Percentiles rank a stretch among this genome's conserved stretches.
Evolutionary conservation across 2,888 invertebrate genomes (phyloP).

Genomic region (Spodoptera littoralis): DNA sequence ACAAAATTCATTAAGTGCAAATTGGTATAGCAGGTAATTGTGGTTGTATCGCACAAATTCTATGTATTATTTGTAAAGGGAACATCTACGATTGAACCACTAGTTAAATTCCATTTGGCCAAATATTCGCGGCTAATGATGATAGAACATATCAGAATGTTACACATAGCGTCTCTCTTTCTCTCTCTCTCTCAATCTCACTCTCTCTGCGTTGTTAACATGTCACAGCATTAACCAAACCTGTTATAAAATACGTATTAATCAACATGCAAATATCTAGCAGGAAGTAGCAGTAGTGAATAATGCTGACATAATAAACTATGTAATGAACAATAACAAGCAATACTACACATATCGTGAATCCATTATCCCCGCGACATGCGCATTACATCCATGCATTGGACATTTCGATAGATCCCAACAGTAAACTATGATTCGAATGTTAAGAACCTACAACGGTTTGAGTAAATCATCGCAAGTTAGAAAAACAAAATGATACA

Average conservation of each 20-base stretch:
- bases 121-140: too few species aligned
- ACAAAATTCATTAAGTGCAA: too few species aligned
- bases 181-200: too few species aligned
- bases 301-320: constrained; percentile 40
- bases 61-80: too few species aligned
- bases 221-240: not conserved
- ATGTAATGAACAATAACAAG: constrained; percentile 41
- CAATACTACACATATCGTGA: constrained; percentile 31
- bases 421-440: constrained; percentile 15
- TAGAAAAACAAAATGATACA: constrained; percentile 15
- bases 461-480: constrained; percentile 9
- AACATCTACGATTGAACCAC: too few species aligned
- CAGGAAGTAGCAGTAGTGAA: constrained; percentile 53
- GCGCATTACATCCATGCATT: constrained; percentile 28
- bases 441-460: constrained; percentile 14
- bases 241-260: constrained; percentile 26
- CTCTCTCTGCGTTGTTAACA: too few species aligned
- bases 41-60: too few species aligned
- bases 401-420: constrained; percentile 16
- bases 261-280: constrained; percentile 45
- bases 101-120: too few species aligned
- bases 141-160: not conserved
- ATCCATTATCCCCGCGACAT: constrained; percentile 11
- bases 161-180: not conserved
- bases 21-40: too few species aligned